Evolutionary conservation across 2,888 invertebrate genomes (phyloP).

Genomic region (Branchellion lobata): DNA sequence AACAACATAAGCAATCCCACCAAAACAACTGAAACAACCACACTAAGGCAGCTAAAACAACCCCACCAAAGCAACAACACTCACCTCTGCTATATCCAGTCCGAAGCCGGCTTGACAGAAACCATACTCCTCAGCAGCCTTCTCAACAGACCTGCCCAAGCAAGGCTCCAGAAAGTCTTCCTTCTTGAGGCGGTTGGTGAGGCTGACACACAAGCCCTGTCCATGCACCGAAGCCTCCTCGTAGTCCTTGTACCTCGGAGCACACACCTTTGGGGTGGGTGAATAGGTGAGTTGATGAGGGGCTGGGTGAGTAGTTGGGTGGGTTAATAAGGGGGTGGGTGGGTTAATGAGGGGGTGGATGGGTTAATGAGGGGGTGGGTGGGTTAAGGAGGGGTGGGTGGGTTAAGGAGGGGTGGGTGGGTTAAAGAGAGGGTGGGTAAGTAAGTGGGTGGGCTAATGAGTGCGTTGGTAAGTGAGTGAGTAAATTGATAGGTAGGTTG

Average conservation of each 20-base stretch:
- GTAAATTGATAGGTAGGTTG: too few relatives aligned
- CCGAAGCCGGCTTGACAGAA: conserved; percentile 92
- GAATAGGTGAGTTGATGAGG: background rate
- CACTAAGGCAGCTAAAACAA: too few relatives aligned
- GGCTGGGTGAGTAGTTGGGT: background rate
- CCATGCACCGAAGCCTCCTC: conserved; percentile 72
- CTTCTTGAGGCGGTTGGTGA: conserved; percentile 75
- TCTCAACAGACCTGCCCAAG: conserved; percentile 70
- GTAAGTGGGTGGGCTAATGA: too few relatives aligned
- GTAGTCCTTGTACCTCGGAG: conserved; percentile 69
- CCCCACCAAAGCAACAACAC: conserved; percentile 5
- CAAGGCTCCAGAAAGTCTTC: conserved; percentile 81
- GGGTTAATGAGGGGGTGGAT: too few relatives aligned
- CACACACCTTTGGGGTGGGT: conserved; percentile 67
- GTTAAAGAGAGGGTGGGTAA: too few relatives aligned
- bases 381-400: too few relatives aligned
- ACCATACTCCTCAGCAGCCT: conserved; percentile 85
- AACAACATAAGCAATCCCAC: background rate
- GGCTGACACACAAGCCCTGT: conserved; percentile 83
- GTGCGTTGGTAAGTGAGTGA: too few relatives aligned
- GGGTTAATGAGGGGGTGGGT: too few relatives aligned
- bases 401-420: too few relatives aligned
- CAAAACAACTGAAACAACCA: background rate
- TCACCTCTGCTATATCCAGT: conserved; percentile 73
- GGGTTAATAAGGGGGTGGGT: too few relatives aligned